phyloP scores from a whole-genome alignment of 2,797 vertebrate genomes.

The Argya squamiceps region DNA sequence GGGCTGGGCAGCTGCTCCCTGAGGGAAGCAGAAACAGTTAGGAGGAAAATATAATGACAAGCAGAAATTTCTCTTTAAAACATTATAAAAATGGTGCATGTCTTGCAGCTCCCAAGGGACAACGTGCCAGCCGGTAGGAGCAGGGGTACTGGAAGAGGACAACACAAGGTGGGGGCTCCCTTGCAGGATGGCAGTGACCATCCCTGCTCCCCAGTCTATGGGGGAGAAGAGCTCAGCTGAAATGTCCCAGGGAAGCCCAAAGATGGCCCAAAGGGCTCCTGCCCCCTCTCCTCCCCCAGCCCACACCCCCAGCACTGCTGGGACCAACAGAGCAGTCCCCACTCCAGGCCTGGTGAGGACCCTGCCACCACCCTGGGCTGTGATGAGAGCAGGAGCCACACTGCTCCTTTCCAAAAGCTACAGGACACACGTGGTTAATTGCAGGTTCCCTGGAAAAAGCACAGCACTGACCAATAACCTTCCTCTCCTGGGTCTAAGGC shows the following conservation, averaged over 20 bases:
- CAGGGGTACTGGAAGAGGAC: background rate
- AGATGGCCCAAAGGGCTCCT: background rate
- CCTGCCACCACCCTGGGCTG: accelerated
- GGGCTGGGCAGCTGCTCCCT: background rate
- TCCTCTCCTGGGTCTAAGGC: background rate
- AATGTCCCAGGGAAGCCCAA: background rate
- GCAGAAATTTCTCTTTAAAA: background rate
- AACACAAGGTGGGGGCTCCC: background rate
- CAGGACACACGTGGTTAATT: accelerated
- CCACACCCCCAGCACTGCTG: background rate
- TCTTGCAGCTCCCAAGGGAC: accelerated
- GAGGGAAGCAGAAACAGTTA: background rate
- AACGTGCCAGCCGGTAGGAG: accelerated
- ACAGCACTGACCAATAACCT: accelerated
- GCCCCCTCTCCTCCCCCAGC: background rate
- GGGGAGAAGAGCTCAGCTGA: background rate
- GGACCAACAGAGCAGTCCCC: accelerated
- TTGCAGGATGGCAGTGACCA: accelerated
- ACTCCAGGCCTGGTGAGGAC: background rate
- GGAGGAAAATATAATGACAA: background rate
- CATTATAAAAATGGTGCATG: accelerated
- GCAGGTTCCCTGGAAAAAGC: background rate
- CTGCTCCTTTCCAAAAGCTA: background rate
- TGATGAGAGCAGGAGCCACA: background rate
- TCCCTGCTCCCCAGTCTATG: accelerated